Conservation (phyloP, 2,888 invertebrate species). For the Aradus depressus region DNA sequence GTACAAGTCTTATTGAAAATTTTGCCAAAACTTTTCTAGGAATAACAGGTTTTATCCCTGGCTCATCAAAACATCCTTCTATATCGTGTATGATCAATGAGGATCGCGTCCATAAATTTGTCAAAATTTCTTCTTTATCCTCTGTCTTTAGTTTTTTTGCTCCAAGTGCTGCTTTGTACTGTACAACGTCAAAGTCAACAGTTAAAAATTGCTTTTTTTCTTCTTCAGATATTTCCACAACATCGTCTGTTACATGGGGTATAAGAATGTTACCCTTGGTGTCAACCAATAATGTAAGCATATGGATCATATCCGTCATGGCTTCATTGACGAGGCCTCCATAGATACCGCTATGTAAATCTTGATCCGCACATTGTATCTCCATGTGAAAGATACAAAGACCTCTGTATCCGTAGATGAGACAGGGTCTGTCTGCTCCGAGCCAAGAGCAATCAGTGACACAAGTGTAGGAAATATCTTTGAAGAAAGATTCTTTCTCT, state of each 20-base stretch:
- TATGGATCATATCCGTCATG: conserved; percentile 79
- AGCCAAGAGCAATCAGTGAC: conserved; percentile 99
- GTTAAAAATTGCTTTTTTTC: conserved; percentile 41
- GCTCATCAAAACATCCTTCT: conserved; percentile 86
- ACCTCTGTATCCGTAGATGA: conserved; percentile 94
- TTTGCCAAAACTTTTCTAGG: conserved; percentile 89
- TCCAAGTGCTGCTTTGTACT: conserved; percentile 32
- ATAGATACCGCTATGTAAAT: conserved; percentile 86
- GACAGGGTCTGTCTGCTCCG: conserved; percentile 89
- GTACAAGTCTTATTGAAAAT: conserved; percentile 94
- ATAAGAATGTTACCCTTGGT: conserved; percentile 76
- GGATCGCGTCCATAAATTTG: conserved; percentile 93
- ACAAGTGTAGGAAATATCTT: conserved; percentile 82
- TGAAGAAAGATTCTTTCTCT: conserved; percentile 65
- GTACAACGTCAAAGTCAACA: conserved; percentile 46
- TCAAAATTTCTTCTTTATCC: conserved; percentile 50
- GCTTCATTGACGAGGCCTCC: conserved; percentile 90
- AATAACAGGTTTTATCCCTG: conserved; percentile 91
- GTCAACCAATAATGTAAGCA: conserved; percentile 75
- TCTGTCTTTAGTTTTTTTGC: conserved; percentile 28
- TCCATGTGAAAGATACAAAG: conserved; percentile 83
- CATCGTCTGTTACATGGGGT: conserved; percentile 68
- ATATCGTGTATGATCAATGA: conserved; percentile 90
- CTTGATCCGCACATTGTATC: conserved; percentile 77
- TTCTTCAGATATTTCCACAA: conserved; percentile 41